These are phyloP conservation scores for Channa striata DNA, from an alignment of 2,797 vertebrate species.

Conservation along the genomic window DNA sequence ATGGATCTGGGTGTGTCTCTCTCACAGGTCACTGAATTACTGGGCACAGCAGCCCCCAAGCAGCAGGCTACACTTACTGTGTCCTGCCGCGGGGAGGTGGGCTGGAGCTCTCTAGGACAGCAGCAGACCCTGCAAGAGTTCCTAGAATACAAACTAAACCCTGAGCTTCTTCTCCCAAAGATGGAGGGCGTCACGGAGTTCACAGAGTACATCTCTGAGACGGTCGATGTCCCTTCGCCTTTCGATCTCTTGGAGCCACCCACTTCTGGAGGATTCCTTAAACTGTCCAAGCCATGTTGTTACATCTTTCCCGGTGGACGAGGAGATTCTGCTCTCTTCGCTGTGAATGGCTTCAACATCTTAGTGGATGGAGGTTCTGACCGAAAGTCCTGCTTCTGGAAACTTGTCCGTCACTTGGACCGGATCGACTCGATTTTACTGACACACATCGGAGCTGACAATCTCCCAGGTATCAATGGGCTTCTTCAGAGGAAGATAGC, in stretches of 20 bases:
- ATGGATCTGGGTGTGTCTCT: slow-evolving; percentile 59
- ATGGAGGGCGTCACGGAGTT: slow-evolving; percentile 99
- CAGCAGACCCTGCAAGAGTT: slow-evolving; percentile 84
- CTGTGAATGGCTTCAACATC: slow-evolving; percentile 98
- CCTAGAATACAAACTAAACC: slow-evolving; percentile 92
- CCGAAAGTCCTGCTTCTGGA: slow-evolving; percentile 98
- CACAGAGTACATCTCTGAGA: slow-evolving; percentile 97
- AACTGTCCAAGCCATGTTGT: slow-evolving; percentile 98
- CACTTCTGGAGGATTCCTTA: slow-evolving; percentile 97
- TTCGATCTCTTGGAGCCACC: slow-evolving; percentile 98
- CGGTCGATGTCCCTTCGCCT: slow-evolving; percentile 96
- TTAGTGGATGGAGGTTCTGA: slow-evolving; percentile 97
- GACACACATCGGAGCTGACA: slow-evolving; percentile 98
- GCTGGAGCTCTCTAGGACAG: slow-evolving; percentile 92
- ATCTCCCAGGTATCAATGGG: slow-evolving; percentile 97
- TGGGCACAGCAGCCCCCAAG: slow-evolving; percentile 88
- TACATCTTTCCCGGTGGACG: slow-evolving; percentile 98
- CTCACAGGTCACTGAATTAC: slow-evolving; percentile 88
- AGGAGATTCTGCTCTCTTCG: slow-evolving; percentile 97
- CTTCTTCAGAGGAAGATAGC: slow-evolving; percentile 97
- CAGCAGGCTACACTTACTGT: slow-evolving; percentile 93
- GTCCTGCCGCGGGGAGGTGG: slow-evolving; percentile 92
- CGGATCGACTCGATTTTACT: slow-evolving; percentile 96
- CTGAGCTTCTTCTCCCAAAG: slow-evolving; percentile 89
- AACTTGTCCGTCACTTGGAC: slow-evolving; percentile 97